These are phyloP conservation scores for Macaria notata DNA, from an alignment of 2,888 invertebrate species.

Conservation along the genomic window DNA sequence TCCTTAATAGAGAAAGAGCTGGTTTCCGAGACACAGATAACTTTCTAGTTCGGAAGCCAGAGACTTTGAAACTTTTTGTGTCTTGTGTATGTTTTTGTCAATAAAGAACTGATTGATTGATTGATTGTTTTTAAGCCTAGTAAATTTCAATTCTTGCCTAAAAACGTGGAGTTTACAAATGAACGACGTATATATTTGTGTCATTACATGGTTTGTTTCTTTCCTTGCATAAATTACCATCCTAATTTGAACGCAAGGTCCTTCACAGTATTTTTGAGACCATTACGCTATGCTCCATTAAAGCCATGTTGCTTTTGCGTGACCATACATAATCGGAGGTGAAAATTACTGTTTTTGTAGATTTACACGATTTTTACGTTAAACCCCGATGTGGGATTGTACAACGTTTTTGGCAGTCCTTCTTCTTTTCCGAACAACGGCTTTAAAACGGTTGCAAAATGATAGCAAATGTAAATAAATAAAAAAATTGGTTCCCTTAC, in stretches of 20 bases:
- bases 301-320: constrained; percentile 29
- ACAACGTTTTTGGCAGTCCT: too few relatives aligned
- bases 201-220: constrained; percentile 2
- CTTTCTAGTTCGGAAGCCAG: too few relatives aligned
- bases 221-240: constrained; percentile 16
- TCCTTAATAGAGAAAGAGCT: too few relatives aligned
- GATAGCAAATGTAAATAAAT: too few relatives aligned
- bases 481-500: too few relatives aligned
- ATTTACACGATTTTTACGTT: constrained; percentile 21
- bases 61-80: too few relatives aligned
- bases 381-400: constrained; percentile 13
- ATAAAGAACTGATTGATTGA: too few relatives aligned
- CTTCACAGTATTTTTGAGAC: constrained; percentile 12
- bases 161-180: neutral
- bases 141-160: neutral
- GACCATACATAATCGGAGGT: constrained; percentile 32
- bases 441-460: too few relatives aligned
- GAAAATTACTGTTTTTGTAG: constrained; percentile 23
- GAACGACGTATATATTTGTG: neutral
- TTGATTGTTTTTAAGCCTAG: too few relatives aligned
- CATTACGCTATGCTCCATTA: constrained; percentile 8
- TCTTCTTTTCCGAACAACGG: too few relatives aligned
- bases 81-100: too few relatives aligned
- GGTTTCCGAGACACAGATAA: too few relatives aligned
- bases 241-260: constrained; percentile 8